Evolutionary conservation across 2,113 vertebrate species (phyloP), one percentile per base, ranked within the genome.

Genomic region (Cercocebus atys): DNA sequence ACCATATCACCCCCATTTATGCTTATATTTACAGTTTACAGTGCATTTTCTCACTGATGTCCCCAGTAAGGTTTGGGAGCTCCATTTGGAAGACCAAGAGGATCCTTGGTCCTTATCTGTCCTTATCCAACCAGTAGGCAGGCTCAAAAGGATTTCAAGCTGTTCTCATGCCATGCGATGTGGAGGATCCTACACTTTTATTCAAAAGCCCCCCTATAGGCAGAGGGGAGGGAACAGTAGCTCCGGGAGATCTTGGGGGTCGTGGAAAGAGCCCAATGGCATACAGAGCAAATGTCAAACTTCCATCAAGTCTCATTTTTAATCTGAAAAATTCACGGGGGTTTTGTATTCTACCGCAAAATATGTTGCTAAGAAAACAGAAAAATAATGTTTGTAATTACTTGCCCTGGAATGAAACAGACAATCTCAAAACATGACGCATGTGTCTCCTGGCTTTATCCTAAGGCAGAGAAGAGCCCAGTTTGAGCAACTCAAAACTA

Each of bases 281-380:
- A 22, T 3, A 6, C 8, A 45, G 18, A 59, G 30, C 57, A 88
- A 93, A 45, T 45, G 66, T n/a, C 72, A 52, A 4, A 32, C 40
- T 57, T 59, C 68, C 25, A 52, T 8, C n/a, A 64, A 64, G 22
- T 0, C 61, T 89, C 20, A 25, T 83, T 73, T 66, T 47, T 23
- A 25, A 83, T 35, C 72, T 66, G 66, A 59, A 90, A 79, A 92
- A 25, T 61, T 80, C 76, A 68, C 2, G 4, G 27, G 13, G 4
- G 4, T 13, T 27, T 76, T 83, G 45, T 40, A 83, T 25, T 66
- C 55, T 80, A 25, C 75, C 30, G 27, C 4, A 93, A 55, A 95
- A 88, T 47, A 43, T 64, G 22, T 83, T 30, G 79, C 76, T 23
- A 30, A 81, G 50, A 94, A 83, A 88, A 83, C 38, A 59, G 43